These are phyloP conservation scores for Tipula confusa DNA, from an alignment of 2,888 invertebrate species.

Conservation along the genomic window DNA sequence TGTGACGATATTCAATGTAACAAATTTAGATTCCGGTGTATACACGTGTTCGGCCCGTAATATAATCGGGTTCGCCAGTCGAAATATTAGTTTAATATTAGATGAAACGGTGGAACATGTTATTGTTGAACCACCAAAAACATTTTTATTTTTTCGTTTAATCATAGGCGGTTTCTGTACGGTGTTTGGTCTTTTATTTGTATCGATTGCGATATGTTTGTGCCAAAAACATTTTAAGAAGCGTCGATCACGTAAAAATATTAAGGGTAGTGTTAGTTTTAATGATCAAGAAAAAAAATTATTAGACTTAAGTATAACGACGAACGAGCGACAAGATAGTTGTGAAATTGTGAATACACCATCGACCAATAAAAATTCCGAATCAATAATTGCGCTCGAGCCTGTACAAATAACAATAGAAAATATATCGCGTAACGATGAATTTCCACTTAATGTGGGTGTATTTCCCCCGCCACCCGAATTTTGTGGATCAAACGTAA, in stretches of 20 bases:
- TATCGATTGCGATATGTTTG: conserved; percentile 59
- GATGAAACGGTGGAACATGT: conserved; percentile 60
- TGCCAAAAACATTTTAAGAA: conserved; percentile 52
- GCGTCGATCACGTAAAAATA: conserved; percentile 56
- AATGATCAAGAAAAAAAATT: conserved; percentile 86
- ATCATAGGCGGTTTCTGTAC: conserved; percentile 67
- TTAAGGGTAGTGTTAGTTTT: conserved; percentile 75
- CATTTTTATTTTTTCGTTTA: conserved; percentile 69
- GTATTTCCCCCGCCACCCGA: conserved; percentile 57
- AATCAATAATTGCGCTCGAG: conserved; percentile 55
- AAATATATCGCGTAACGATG: conserved; percentile 48
- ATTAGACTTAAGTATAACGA: conserved; percentile 72
- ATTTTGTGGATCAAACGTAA: conserved; percentile 52
- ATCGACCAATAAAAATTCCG: conserved; percentile 46
- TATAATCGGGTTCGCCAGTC: conserved; percentile 50
- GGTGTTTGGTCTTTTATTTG: conserved; percentile 56
- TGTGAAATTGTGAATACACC: conserved; percentile 64
- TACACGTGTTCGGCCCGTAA: conserved; percentile 63
- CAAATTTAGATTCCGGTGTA: conserved; percentile 75
- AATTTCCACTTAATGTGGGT: conserved; percentile 51
- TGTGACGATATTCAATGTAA: conserved; percentile 76
- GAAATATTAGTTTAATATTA: conserved; percentile 58
- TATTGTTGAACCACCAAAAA: conserved; percentile 62
- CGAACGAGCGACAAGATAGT: conserved; percentile 59
- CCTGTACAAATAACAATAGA: conserved; percentile 61